These are phyloP conservation scores for Peromyscus melanophrys DNA, from an alignment of 2,797 vertebrate species.

Conservation along the genomic window DNA sequence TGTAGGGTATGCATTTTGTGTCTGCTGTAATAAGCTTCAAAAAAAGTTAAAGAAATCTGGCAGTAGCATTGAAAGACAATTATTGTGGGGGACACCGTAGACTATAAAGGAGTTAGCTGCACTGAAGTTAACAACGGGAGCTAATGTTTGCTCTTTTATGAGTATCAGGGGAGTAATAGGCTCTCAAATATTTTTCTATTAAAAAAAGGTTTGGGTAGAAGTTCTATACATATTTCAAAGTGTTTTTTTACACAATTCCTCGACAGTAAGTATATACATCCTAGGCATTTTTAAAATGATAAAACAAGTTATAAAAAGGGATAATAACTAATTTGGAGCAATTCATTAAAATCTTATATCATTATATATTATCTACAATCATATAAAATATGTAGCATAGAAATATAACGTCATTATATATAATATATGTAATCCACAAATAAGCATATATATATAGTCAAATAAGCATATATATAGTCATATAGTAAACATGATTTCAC, in stretches of 20 bases:
- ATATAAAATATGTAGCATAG: not conserved
- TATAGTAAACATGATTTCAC: not conserved
- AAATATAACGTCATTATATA: not conserved
- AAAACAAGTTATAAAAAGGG: not conserved
- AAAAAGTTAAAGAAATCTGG: not conserved
- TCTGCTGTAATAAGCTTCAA: conserved; percentile 27
- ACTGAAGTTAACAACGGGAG: not conserved
- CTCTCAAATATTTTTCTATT: conserved; percentile 29
- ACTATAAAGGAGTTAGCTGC: not conserved
- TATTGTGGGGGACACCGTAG: not conserved
- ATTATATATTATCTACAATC: not conserved
- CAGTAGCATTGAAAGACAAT: conserved; percentile 41
- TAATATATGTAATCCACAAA: not conserved
- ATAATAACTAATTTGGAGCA: not conserved
- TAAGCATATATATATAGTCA: not conserved
- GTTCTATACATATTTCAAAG: not conserved
- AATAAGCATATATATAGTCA: not conserved
- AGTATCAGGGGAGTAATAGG: not conserved
- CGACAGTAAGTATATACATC: not conserved
- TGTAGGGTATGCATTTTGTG: not conserved
- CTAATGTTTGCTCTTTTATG: conserved; percentile 25
- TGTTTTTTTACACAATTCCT: not conserved
- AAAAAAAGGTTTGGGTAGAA: not conserved
- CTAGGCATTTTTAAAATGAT: not conserved
- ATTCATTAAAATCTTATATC: not conserved